Evolutionary conservation across 1,140 invertebrate genomes (phyloP), one percentile per base, ranked within the genome.

Genomic region (Ectropis grisescens): DNA sequence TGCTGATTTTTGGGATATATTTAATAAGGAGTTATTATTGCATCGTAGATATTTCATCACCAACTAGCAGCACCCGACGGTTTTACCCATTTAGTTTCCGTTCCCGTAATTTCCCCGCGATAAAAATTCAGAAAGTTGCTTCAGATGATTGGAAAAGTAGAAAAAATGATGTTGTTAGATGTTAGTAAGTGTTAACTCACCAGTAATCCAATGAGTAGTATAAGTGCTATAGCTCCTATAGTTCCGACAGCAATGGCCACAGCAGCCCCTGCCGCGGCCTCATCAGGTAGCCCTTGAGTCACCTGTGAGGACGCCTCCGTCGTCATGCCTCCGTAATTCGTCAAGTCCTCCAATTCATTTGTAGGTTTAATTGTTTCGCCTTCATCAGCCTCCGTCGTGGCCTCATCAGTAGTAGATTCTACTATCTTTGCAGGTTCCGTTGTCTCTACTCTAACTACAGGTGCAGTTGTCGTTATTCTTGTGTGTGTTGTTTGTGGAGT

Each of bases 211-310:
- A 81, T 61, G 1, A 81, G 62, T 1, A 81, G 52, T 13, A 81
- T 45, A 23, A 81, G 40, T 0, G 75, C 70, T n/a, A 74, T 71
- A 9, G 78, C 72, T 11, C 75, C 75, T 22, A 78, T 81, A 2
- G 72, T 76, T 40, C 72, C 76, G 37, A 78, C 72, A 16, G 70
- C 72, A 8, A 81, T 76, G 0, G 76, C 75, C 0, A 80, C 59
- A 1, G 61, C 69, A 1, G 72, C 75, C 8, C 72, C 75, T 0
- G 70, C 67, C 0, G 68, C 60, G 5, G 54, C 34, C 10, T 78
- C 72, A 2, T 71, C 66, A 11, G 42, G 47, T 8, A 65, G 13
- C 59, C 25, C 56, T n/a, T n/a, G n/a, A n/a, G n/a, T n/a, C n/a
- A n/a, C 16, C 16, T 19, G 3, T 45, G 0, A 61, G 57, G 61